These are phyloP conservation scores for Euleptes europaea DNA, from an alignment of 2,113 vertebrate species.

Conservation along the genomic window DNA sequence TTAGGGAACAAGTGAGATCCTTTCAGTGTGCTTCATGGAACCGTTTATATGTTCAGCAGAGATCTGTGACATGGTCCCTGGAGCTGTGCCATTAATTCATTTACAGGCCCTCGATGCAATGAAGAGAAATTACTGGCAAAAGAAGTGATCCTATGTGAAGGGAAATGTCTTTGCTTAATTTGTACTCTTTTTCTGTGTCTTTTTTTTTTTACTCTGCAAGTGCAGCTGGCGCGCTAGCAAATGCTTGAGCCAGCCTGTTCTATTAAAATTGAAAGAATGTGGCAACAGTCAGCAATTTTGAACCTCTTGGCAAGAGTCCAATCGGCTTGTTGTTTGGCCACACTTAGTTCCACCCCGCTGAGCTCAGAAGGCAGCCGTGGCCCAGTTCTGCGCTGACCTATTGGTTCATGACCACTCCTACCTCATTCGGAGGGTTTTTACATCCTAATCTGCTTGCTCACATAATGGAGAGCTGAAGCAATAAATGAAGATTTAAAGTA, in stretches of 20 bases:
- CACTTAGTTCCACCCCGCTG: conserved; percentile 78
- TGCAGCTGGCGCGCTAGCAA: conserved; percentile 27
- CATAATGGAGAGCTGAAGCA: conserved; percentile 38
- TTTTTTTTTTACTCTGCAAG: conserved; percentile 57
- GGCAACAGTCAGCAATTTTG: conserved; percentile 61
- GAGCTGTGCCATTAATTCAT: conserved; percentile 69
- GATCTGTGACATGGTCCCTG: conserved; percentile 61
- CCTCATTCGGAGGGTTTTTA: conserved; percentile 67
- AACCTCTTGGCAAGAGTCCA: conserved; percentile 79
- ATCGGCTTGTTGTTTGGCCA: conserved; percentile 67
- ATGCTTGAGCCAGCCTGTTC: conserved; percentile 37
- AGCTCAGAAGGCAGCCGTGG: conserved; percentile 69
- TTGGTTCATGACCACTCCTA: conserved; percentile 72
- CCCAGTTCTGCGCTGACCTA: conserved; percentile 67
- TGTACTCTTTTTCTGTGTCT: conserved; percentile 35
- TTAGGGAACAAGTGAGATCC: conserved; percentile 50
- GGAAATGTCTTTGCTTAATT: conserved; percentile 49
- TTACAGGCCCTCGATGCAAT: conserved; percentile 55
- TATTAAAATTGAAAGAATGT: conserved; percentile 38
- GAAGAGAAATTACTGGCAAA: conserved; percentile 67
- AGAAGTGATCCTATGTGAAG: conserved; percentile 36
- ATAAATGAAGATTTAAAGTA: conserved; percentile 28
- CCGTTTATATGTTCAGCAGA: conserved; percentile 57
- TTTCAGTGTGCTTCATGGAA: conserved; percentile 57
- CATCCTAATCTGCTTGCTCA: conserved; percentile 45